Evolutionary conservation across 1,140 invertebrate species (phyloP), one percentile per base, ranked within the genome.

Genomic region (Danaus plexippus): DNA sequence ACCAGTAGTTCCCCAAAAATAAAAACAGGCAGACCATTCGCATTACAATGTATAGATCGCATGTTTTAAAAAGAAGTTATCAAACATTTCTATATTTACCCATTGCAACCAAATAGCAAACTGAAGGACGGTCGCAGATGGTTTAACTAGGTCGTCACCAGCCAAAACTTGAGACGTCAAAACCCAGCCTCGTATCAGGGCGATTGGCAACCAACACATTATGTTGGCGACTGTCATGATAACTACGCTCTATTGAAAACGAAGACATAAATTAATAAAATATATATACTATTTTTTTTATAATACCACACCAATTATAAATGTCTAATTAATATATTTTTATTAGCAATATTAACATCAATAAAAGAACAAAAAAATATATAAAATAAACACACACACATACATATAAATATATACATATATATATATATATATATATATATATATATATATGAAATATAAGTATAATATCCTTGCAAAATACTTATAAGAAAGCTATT

Each of bases 21-120:
- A 32, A 2, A 32, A 32, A 32, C 5, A 6, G 22, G 7, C 22
- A 32, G 22, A 32, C 1, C 0, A 32, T 7, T 32, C 5, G 22
- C 22, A 32, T 32, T 3, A 32, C 7, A 32, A 6, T 32, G 22
- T 32, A 1, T 15, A 1, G 15, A 15, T 15, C 1, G 7, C 32
- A 52, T 13, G 11, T 52, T 9, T 1, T 54, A 45, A 55, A 9
- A 12, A 58, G 47, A 43, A 10, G 10, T 41, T 43, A 42, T 32
- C 22, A 49, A 42, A 49, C 8, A 41, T 8, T 49, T 10, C 9
- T n/a, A 47, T 51, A 50, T 66, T 52, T 57, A 77, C 76, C 73
- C 71, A 73, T 52, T 77, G 66, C 5, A 76, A 54, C 70, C 73
- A 77, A 55, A 78, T 60, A 12, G 75, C 75, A 65, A 64, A 71